Conservation (phyloP, 1,140 invertebrate species). For the Neodiprion pinetum region DNA sequence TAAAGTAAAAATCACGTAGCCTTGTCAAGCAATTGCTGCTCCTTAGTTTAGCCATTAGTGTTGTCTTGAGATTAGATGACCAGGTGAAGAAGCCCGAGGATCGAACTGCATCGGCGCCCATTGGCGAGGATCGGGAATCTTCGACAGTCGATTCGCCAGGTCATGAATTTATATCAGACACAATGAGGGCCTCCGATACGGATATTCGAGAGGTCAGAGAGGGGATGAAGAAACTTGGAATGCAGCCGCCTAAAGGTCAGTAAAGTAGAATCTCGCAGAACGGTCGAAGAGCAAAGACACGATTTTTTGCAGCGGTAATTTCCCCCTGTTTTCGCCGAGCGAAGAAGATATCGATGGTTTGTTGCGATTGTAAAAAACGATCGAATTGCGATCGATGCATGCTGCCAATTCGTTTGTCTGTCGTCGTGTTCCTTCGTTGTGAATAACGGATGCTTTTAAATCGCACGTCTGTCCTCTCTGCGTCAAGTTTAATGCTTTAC, state of each 20-base stretch:
- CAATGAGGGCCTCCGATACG: slow-evolving; percentile 66
- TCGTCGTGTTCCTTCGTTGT: too few relatives aligned
- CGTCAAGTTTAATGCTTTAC: too few relatives aligned
- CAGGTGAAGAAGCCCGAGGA: slow-evolving; percentile 42
- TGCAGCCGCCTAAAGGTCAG: slow-evolving; percentile 59
- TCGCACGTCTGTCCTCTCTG: too few relatives aligned
- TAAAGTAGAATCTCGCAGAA: slow-evolving; percentile 15
- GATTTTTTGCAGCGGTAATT: slow-evolving; percentile 34
- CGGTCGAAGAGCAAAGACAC: neutral
- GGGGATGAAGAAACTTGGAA: slow-evolving; percentile 71
- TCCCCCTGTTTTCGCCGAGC: slow-evolving; percentile 37
- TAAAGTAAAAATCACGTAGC: too few relatives aligned
- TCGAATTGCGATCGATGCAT: slow-evolving; percentile 4
- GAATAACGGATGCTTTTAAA: too few relatives aligned
- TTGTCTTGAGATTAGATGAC: slow-evolving; percentile 53
- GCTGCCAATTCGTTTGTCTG: too few relatives aligned
- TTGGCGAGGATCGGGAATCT: slow-evolving; percentile 28
- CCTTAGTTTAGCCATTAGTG: slow-evolving; percentile 53
- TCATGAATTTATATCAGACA: slow-evolving; percentile 74
- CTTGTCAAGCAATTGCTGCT: too few relatives aligned
- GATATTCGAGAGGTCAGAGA: slow-evolving; percentile 74
- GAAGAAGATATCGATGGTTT: slow-evolving; percentile 33
- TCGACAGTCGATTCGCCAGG: slow-evolving; percentile 45
- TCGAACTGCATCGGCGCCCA: slow-evolving; percentile 26
- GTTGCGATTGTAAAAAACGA: slow-evolving; percentile 8